Evolutionary conservation across 2,888 invertebrate species (phyloP), one percentile per base, ranked within the genome.

Genomic region (Anagyrus pseudococci): DNA sequence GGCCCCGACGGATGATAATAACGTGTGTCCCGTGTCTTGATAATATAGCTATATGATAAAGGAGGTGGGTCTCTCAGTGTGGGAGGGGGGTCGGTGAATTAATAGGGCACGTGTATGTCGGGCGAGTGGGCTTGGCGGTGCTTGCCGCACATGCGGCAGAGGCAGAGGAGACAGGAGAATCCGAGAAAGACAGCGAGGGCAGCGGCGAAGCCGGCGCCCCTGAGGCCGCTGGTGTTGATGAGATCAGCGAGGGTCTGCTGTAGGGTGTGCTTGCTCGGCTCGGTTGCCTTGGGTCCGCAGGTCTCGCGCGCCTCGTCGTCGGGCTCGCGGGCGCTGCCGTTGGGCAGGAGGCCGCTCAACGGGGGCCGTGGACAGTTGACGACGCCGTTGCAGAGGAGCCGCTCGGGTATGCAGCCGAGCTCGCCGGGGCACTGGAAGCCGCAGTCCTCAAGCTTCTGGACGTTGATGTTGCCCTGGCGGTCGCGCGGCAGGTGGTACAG

Each of bases 371-470:
- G 94, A 79, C 95, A 95, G 78, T 95, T 95, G 17, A 92, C 86
- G 2, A 94, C 87, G 4, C 94, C 94, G 76, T 95, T 94, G 80
- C 95, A 95, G 1, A 95, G 88, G 23, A 94, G 83, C 72, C 91
- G 86, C 20, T 89, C 88, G 4, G 94, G 93, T 75, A 95, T 93
- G 77, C 95, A 95, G 7, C 90, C 89, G 63, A 89, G 87, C 70
- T 92, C 89, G 2, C 93, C 94, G 0, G 94, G 94, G 80, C 95
- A 96, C 62, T 91, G 87, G 74, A 95, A 96, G 71, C 91, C 94
- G 78, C 95, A 95, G 23, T 87, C 88, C 66, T 85, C 85, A 54
- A 93, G 81, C 67, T 89, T 87, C 33, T 92, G 91, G 0, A 91
- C 91, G 84, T 91, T 91, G 40, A 90, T 79, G 23, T 89, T 88